These are phyloP conservation scores for Dolichotis patagonum DNA, from an alignment of 2,113 vertebrate species.

Conservation along the genomic window DNA sequence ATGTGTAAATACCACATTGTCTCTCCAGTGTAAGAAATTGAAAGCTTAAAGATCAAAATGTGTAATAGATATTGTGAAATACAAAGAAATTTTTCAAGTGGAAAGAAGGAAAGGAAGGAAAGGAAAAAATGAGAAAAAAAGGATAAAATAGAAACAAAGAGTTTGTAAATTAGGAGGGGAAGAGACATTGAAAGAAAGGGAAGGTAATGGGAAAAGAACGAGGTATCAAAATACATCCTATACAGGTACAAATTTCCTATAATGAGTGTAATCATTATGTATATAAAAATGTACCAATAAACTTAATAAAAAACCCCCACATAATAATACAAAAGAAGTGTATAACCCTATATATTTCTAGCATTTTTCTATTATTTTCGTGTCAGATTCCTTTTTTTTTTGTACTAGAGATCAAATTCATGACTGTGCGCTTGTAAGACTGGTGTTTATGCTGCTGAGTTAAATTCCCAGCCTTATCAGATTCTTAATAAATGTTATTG, in stretches of 20 bases:
- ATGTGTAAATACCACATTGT: background rate
- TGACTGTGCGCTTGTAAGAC: too few species aligned
- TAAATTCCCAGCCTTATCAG: too few species aligned
- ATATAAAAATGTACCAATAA: background rate
- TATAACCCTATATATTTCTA: background rate
- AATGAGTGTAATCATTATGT: background rate
- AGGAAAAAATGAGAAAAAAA: background rate
- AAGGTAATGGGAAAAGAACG: background rate
- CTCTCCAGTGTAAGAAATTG: background rate
- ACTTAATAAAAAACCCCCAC: background rate
- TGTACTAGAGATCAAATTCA: too few species aligned
- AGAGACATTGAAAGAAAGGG: background rate
- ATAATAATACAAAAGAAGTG: background rate
- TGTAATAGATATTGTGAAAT: background rate
- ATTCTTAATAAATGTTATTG: background rate
- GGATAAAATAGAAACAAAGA: background rate
- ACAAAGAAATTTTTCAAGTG: background rate
- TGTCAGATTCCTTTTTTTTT: background rate
- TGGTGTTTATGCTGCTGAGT: too few species aligned
- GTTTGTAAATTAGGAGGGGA: background rate
- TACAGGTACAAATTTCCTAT: background rate
- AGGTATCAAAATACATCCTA: background rate
- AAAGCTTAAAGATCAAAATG: background rate
- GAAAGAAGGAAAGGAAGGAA: background rate
- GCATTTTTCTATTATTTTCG: background rate